A percentile compares a stretch with the other conserved stretches of the same genome.
Conservation (phyloP, 2,113 vertebrate genomes). For the Perca fluviatilis region DNA sequence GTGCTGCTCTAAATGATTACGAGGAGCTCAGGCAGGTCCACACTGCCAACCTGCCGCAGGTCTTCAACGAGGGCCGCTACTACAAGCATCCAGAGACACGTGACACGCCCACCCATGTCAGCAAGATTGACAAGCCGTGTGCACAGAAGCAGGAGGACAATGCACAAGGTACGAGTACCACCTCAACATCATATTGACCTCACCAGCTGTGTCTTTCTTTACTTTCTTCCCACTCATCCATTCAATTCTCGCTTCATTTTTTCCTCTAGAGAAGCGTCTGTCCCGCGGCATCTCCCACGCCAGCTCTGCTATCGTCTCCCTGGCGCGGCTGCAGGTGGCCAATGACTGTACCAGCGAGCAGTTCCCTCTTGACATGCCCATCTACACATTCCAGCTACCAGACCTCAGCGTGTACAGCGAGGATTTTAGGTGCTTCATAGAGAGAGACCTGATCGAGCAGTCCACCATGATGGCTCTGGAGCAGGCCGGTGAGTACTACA, state of each 20-base stretch:
- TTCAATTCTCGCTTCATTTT: background rate
- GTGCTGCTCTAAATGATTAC: conserved; percentile 94
- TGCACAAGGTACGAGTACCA: conserved; percentile 70
- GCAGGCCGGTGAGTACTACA: conserved; percentile 90
- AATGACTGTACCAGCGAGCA: conserved; percentile 94
- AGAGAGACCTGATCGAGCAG: conserved; percentile 97
- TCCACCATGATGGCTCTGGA: conserved; percentile 98
- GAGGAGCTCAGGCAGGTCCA: conserved; percentile 98
- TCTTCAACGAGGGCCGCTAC: conserved; percentile 94
- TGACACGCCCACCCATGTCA: conserved; percentile 87
- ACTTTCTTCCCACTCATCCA: background rate
- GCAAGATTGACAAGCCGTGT: conserved; percentile 79
- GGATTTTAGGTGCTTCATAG: conserved; percentile 97
- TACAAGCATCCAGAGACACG: conserved; percentile 85
- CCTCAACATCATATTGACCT: background rate
- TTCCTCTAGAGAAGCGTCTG: conserved; percentile 92
- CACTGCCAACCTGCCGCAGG: conserved; percentile 94
- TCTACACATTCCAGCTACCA: conserved; percentile 99
- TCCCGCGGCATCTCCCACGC: conserved; percentile 99
- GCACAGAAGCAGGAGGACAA: conserved; percentile 93
- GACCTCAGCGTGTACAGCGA: conserved; percentile 99
- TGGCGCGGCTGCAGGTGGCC: conserved; percentile 95
- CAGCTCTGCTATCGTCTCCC: conserved; percentile 98
- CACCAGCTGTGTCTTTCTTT: background rate
- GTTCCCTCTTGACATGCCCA: conserved; percentile 97